Conservation (phyloP, 2,113 vertebrate species). For the Benthochromis sp. region DNA sequence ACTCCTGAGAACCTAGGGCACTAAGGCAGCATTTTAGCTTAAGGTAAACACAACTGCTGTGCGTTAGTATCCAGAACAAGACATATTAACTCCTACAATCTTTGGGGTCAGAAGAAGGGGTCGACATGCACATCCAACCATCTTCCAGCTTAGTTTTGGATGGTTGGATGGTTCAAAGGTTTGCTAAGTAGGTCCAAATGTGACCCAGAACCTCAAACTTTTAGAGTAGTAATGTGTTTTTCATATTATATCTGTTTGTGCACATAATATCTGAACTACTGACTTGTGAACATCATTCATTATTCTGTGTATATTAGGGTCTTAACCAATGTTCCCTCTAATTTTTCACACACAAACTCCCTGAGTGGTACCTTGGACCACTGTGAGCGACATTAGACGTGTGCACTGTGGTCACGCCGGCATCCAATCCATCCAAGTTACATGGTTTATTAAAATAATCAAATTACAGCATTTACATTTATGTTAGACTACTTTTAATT, state of each 20-base stretch:
- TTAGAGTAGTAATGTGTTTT: neutral
- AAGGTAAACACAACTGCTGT: neutral
- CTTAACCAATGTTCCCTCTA: neutral
- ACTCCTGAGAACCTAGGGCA: neutral
- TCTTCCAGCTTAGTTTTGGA: neutral
- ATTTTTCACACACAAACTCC: neutral
- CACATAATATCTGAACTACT: neutral
- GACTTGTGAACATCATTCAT: neutral
- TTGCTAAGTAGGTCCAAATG: neutral
- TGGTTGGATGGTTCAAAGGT: neutral
- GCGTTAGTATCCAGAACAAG: neutral
- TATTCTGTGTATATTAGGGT: neutral
- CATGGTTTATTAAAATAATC: too few species aligned
- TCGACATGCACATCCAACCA: neutral
- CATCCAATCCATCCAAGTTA: too few species aligned
- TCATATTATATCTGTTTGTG: neutral
- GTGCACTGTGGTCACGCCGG: fast-evolving
- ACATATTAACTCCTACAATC: neutral
- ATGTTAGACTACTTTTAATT: too few species aligned
- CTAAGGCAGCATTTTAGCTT: neutral
- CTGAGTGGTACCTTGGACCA: too few species aligned
- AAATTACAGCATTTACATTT: neutral
- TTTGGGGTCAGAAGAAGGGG: neutral
- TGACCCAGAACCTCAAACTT: neutral
- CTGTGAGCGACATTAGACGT: too few species aligned